Evolutionary conservation across 1,140 invertebrate genomes (phyloP), one percentile per base, ranked within the genome.

Genomic region (Macrocentrus cingulum): DNA sequence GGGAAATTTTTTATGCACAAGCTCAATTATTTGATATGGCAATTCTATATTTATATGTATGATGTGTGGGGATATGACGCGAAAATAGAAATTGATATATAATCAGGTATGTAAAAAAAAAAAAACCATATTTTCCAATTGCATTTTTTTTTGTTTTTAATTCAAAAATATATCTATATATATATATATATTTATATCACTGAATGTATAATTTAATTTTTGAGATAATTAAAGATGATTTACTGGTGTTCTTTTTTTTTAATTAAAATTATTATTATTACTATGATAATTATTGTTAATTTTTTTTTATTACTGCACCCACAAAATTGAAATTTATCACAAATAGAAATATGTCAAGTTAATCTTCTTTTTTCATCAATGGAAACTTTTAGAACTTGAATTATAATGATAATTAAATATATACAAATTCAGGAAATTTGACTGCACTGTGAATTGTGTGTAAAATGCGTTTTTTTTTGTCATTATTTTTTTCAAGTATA

Each of bases 1-100:
- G 65, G 68, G 65, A 62, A 70, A 66, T 66, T 71, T 69, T 69
- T 74, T 73, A 71, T 68, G 71, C 70, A 75, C 71, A 80, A 78
- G 75, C 74, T 80, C 77, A 78, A 76, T 77, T 76, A 64, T 76
- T 80, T 83, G 82, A 84, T 84, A 84, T 84, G 83, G 81, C 82
- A 83, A 80, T 83, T 82, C 80, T 77, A 82, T n/a, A n/a, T n/a
- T n/a, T n/a, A n/a, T n/a, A n/a, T n/a, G n/a, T n/a, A n/a, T n/a
- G n/a, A n/a, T n/a, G n/a, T n/a, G n/a, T n/a, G n/a, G n/a, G 75
- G 82, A 84, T 83, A 84, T 83, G 81, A n/a, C n/a, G 77, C 76
- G 66, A 66, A 65, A 59, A 63, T 22, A 62, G 42, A 65, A 55
- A 15, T 60, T 60, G 34, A 37, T n/a, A n/a, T n/a, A n/a, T n/a